Conservation (phyloP, 2,888 invertebrate species). For the Hirtodrosophila cameraria region DNA sequence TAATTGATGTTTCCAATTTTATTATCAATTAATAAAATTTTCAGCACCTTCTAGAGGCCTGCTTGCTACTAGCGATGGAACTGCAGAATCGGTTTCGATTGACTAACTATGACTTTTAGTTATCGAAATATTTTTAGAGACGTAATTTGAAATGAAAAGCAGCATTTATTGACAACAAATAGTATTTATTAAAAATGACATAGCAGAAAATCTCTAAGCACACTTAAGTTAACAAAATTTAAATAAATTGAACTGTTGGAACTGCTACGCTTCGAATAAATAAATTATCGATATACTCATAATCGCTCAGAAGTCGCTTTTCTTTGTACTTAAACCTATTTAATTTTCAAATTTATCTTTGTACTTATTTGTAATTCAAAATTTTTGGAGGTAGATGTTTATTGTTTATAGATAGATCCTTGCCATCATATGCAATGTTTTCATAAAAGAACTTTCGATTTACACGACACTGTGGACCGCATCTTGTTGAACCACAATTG, state of each 20-base stretch:
- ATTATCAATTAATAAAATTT: constrained; percentile 26
- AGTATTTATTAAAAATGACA: too few species aligned
- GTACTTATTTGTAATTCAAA: neutral
- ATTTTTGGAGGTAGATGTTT: constrained; percentile 52
- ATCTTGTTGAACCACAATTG: constrained; percentile 90
- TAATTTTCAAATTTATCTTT: too few species aligned
- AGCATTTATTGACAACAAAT: too few species aligned
- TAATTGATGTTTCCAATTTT: constrained; percentile 36
- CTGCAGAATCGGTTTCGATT: constrained; percentile 9
- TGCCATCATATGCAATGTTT: constrained; percentile 91
- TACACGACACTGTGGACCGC: constrained; percentile 92
- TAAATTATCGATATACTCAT: too few species aligned
- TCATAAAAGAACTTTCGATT: constrained; percentile 92
- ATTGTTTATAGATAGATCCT: constrained; percentile 85
- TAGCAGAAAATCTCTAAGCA: too few species aligned
- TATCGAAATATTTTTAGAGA: constrained; percentile 10
- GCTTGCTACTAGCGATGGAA: constrained; percentile 32
- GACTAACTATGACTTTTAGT: constrained; percentile 1
- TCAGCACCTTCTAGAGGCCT: constrained; percentile 21
- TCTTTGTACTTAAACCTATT: too few species aligned
- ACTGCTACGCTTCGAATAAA: too few species aligned
- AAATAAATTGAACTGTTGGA: too few species aligned
- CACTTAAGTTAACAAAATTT: too few species aligned
- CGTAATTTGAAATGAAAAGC: neutral
- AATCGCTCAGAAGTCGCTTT: too few species aligned